Conservation (phyloP, 2,113 vertebrate species). For the Pachyramphus minor region DNA sequence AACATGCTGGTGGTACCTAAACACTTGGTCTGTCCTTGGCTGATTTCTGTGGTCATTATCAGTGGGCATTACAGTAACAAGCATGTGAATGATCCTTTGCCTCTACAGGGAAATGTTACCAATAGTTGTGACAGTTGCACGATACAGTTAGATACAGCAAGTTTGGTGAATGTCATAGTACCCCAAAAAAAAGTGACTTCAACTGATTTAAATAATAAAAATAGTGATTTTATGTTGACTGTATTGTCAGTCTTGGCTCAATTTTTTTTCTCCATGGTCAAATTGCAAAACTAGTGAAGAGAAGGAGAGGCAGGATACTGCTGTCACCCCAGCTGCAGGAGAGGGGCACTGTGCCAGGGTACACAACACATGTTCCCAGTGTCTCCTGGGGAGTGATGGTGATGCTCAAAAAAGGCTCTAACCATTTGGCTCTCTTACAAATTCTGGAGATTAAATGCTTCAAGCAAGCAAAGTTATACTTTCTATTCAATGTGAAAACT, state of each 20-base stretch:
- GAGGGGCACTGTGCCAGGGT: not conserved
- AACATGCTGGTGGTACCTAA: not conserved
- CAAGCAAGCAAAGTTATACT: not conserved
- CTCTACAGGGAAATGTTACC: not conserved
- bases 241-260: not conserved
- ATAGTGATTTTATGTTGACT: not conserved
- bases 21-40: not conserved
- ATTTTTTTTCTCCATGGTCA: not conserved
- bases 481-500: not conserved
- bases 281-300: not conserved
- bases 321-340: not conserved
- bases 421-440: not conserved
- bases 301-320: not conserved
- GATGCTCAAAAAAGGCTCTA: not conserved
- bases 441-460: not conserved
- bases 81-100: not conserved
- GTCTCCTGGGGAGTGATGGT: accelerated
- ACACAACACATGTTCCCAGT: not conserved
- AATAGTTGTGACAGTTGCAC: not conserved
- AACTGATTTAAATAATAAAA: not conserved
- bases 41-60: not conserved
- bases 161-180: not conserved
- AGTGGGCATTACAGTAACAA: not conserved
- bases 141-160: not conserved
- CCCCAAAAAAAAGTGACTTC: not conserved